phyloP scores from a whole-genome alignment of 1,140 invertebrate genomes.

The Araneus ventricosus region DNA sequence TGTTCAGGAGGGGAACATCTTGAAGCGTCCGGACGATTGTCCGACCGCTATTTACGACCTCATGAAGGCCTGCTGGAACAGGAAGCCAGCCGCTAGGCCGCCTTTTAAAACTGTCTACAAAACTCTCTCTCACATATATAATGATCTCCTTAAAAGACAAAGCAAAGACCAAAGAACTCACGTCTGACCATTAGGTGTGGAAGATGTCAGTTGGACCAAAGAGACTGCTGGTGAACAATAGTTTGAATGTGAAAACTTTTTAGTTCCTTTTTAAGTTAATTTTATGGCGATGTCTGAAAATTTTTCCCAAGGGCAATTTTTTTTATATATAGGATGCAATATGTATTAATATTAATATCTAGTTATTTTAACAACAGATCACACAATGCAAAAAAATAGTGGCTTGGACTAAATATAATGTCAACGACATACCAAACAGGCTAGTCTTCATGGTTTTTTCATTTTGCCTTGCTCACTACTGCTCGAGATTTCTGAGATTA shows the following conservation, averaged over 20 bases:
- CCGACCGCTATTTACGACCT: constrained; percentile 93
- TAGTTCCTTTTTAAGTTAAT: constrained; percentile 22
- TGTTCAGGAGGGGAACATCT: constrained; percentile 93
- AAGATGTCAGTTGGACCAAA: constrained; percentile 50
- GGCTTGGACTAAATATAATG: constrained; percentile 10
- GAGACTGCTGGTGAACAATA: constrained; percentile 51
- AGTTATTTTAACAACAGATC: not conserved
- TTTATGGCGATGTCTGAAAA: not conserved
- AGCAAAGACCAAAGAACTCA: constrained; percentile 70
- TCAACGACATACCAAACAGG: not conserved
- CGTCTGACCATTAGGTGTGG: constrained; percentile 32
- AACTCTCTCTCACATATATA: constrained; percentile 74
- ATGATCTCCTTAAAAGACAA: constrained; percentile 75
- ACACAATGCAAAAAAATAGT: constrained; percentile 26
- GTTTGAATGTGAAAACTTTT: constrained; percentile 16
- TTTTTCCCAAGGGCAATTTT: not conserved
- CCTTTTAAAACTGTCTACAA: constrained; percentile 84
- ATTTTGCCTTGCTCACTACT: constrained; percentile 5
- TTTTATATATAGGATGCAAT: not conserved
- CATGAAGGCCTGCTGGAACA: constrained; percentile 96
- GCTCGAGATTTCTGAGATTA: not conserved
- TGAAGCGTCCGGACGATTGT: constrained; percentile 93
- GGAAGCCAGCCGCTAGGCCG: constrained; percentile 90
- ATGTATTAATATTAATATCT: not conserved
- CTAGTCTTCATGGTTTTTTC: constrained; percentile 14